phyloP scores from a whole-genome alignment of 2,113 vertebrate genomes.

The Orcinus orca region DNA sequence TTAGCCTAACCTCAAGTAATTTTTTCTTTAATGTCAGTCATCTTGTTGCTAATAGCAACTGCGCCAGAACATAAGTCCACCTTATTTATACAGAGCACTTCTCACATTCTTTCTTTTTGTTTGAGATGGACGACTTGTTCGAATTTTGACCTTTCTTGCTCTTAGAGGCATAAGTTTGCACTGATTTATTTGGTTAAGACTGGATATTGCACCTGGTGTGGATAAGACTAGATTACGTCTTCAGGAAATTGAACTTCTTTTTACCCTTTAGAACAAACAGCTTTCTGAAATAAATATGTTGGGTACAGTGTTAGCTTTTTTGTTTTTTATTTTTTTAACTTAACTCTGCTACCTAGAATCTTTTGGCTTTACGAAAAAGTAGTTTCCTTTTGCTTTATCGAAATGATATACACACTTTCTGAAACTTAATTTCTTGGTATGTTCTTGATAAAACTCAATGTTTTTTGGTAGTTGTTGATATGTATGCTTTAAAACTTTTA shows the following conservation, averaged over 20 bases:
- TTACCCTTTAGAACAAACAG: slow-evolving; percentile 45
- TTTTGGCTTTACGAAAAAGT: background rate
- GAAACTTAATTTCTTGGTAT: background rate
- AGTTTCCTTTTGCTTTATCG: background rate
- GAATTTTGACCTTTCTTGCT: slow-evolving; percentile 52
- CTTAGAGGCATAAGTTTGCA: slow-evolving; percentile 34
- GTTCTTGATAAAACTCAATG: background rate
- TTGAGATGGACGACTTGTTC: slow-evolving; percentile 8
- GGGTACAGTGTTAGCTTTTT: background rate
- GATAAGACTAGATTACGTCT: slow-evolving; percentile 58
- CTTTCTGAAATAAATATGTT: slow-evolving; percentile 50
- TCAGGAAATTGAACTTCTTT: slow-evolving; percentile 47
- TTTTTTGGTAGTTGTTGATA: background rate
- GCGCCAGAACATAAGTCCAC: slow-evolving; percentile 40
- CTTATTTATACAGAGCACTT: slow-evolving; percentile 65
- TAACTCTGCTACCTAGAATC: background rate
- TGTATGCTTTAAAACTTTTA: background rate
- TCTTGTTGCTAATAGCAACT: background rate
- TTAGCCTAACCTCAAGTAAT: background rate
- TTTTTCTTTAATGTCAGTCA: slow-evolving; percentile 13
- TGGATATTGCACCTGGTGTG: slow-evolving; percentile 48
- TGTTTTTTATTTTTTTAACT: background rate
- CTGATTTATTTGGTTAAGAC: slow-evolving; percentile 52
- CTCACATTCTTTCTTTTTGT: slow-evolving; percentile 60
- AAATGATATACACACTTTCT: background rate